phyloP scores from a whole-genome alignment of 2,888 invertebrate genomes.

The Hypsopygia costalis region DNA sequence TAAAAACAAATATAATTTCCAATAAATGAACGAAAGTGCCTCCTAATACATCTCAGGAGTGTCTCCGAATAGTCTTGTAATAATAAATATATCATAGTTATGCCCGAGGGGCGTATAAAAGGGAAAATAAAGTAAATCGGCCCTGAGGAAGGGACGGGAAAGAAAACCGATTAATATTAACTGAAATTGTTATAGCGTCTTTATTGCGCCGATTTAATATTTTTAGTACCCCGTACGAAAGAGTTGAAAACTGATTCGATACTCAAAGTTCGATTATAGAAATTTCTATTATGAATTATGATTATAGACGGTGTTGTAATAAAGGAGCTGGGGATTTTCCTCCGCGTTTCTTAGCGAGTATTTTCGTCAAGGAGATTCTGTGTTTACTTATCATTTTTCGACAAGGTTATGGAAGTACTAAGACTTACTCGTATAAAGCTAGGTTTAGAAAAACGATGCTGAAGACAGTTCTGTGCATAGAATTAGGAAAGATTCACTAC shows the following conservation, averaged over 20 bases:
- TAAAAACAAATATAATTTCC: slow-evolving; percentile 38
- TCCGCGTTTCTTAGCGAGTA: no score
- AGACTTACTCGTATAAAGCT: no score
- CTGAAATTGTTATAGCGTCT: slow-evolving; percentile 73
- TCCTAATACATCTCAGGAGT: slow-evolving; percentile 71
- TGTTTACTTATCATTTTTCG: no score
- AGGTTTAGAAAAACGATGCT: no score
- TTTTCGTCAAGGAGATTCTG: no score
- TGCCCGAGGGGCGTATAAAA: slow-evolving; percentile 68
- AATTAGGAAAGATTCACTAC: no score
- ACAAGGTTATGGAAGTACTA: no score
- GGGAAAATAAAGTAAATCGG: slow-evolving; percentile 77
- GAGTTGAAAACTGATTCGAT: slow-evolving; percentile 57
- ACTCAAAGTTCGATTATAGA: slow-evolving; percentile 22
- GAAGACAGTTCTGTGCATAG: no score
- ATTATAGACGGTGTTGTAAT: neutral
- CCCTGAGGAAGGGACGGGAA: slow-evolving; percentile 68
- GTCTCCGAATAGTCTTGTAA: slow-evolving; percentile 66
- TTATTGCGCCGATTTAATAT: slow-evolving; percentile 69
- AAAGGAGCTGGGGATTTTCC: no score
- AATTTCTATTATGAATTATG: slow-evolving; percentile 6
- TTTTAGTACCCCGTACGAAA: slow-evolving; percentile 65
- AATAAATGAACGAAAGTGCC: slow-evolving; percentile 42
- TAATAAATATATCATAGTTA: slow-evolving; percentile 79
- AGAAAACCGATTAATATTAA: slow-evolving; percentile 81